Conservation (phyloP, 2,797 vertebrate genomes). For the Lindbergichthys nudifrons region DNA sequence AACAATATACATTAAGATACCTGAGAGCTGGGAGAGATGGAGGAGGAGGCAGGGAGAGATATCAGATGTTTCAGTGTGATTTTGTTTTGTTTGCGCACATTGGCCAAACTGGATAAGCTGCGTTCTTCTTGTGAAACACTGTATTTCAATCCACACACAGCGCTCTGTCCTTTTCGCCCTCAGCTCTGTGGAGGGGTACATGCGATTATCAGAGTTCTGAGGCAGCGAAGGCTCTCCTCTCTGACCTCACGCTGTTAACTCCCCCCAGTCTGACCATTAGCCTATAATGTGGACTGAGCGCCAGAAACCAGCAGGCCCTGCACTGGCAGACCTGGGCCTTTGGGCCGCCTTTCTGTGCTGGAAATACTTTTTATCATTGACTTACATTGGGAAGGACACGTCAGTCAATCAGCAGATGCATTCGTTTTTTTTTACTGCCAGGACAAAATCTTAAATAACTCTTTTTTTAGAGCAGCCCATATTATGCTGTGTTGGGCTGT, state of each 20-base stretch:
- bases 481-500: too few species aligned
- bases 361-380: too few species aligned
- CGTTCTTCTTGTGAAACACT: slow-evolving; percentile 38
- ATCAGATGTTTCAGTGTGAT: slow-evolving; percentile 20
- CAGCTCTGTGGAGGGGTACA: slow-evolving; percentile 38
- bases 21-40: slow-evolving; percentile 56
- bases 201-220: slow-evolving; percentile 45
- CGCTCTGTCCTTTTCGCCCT: slow-evolving; percentile 19
- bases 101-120: not conserved
- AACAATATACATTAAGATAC: slow-evolving; percentile 74
- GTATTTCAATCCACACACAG: slow-evolving; percentile 36
- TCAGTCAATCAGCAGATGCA: too few species aligned
- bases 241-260: slow-evolving; percentile 45
- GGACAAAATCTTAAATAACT: too few species aligned
- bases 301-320: slow-evolving; percentile 43
- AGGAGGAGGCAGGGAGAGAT: slow-evolving; percentile 13
- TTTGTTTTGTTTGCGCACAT: slow-evolving; percentile 4
- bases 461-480: too few species aligned
- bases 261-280: slow-evolving; percentile 46
- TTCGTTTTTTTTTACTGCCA: too few species aligned
- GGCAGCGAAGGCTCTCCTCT: slow-evolving; percentile 29
- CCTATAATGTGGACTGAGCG: slow-evolving; percentile 12
- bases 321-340: slow-evolving; percentile 14
- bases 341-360: slow-evolving; percentile 10
- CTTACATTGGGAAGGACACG: too few species aligned